phyloP scores from a whole-genome alignment of 2,888 invertebrate species.

The Dusona sp. region DNA sequence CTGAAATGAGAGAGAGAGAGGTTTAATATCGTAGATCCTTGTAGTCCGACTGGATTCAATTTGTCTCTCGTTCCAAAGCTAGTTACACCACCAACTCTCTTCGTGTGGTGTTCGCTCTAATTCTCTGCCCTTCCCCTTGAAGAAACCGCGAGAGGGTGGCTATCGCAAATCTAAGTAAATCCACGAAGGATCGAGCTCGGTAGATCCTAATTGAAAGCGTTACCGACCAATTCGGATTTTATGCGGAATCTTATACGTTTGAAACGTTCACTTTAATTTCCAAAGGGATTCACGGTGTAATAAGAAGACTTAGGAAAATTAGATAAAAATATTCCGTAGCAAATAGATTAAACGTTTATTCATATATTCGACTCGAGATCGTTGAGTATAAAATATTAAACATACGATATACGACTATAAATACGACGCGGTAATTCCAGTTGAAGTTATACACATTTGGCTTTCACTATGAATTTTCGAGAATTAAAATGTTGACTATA shows the following conservation, averaged over 20 bases:
- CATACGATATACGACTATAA: too few relatives aligned
- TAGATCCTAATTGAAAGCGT: constrained; percentile 69
- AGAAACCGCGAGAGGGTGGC: constrained; percentile 60
- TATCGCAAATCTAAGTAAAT: constrained; percentile 71
- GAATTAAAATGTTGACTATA: background rate
- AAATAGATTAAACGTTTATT: background rate
- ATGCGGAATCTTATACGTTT: constrained; percentile 24
- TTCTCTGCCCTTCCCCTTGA: constrained; percentile 18
- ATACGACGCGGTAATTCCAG: too few relatives aligned
- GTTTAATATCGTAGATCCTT: constrained; percentile 23
- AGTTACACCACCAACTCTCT: constrained; percentile 51
- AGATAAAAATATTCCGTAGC: background rate
- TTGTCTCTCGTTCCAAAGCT: constrained; percentile 56
- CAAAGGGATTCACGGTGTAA: background rate
- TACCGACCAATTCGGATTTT: constrained; percentile 68
- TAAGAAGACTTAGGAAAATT: background rate
- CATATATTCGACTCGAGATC: background rate
- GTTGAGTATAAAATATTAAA: too few relatives aligned
- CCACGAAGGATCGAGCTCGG: constrained; percentile 61
- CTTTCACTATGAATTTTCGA: background rate
- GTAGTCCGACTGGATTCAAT: constrained; percentile 50
- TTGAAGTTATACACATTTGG: too few relatives aligned
- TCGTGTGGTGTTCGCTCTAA: constrained; percentile 44
- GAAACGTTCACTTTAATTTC: constrained; percentile 52
- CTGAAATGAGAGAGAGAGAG: constrained; percentile 16